phyloP scores from a whole-genome alignment of 2,797 vertebrate genomes.

The Typhlichthys subterraneus region DNA sequence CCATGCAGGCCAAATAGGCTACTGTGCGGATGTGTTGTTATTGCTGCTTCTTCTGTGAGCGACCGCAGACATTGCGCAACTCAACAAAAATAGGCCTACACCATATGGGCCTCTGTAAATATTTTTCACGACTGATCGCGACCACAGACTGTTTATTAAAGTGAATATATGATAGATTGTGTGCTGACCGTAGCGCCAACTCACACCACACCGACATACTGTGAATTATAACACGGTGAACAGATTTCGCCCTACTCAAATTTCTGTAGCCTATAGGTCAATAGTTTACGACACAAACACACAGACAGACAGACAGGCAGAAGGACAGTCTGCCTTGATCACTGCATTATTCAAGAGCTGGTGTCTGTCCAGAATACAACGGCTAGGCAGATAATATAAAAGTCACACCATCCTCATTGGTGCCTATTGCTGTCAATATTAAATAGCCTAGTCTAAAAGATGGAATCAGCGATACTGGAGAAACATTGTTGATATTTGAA shows the following conservation, averaged over 20 bases:
- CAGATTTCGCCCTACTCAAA: too few species aligned
- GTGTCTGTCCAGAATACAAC: slow-evolving; percentile 32
- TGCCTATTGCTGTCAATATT: not conserved
- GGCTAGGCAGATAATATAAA: slow-evolving; percentile 7
- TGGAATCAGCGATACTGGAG: too few species aligned
- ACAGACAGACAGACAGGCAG: slow-evolving; percentile 4
- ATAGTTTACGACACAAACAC: not conserved
- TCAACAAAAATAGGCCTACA: not conserved
- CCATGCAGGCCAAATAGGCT: too few species aligned
- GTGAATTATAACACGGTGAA: too few species aligned
- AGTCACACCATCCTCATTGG: slow-evolving; percentile 44
- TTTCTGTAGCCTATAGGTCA: too few species aligned
- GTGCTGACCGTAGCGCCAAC: slow-evolving; percentile 25
- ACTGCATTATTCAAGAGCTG: slow-evolving; percentile 53
- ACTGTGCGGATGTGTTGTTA: too few species aligned
- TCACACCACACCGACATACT: slow-evolving; percentile 60
- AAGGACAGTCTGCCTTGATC: slow-evolving; percentile 9
- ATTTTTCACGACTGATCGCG: slow-evolving; percentile 22
- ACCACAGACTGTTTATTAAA: slow-evolving; percentile 14
- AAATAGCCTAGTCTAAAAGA: too few species aligned
- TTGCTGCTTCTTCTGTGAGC: not conserved
- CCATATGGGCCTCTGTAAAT: slow-evolving; percentile 2
- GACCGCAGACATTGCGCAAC: slow-evolving; percentile 2
- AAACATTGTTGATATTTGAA: too few species aligned
- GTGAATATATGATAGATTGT: slow-evolving; percentile 36